A percentile compares a stretch with the other conserved stretches of the same genome.
Conservation (phyloP, 2,797 vertebrate genomes). For the Rachycentron canadum region DNA sequence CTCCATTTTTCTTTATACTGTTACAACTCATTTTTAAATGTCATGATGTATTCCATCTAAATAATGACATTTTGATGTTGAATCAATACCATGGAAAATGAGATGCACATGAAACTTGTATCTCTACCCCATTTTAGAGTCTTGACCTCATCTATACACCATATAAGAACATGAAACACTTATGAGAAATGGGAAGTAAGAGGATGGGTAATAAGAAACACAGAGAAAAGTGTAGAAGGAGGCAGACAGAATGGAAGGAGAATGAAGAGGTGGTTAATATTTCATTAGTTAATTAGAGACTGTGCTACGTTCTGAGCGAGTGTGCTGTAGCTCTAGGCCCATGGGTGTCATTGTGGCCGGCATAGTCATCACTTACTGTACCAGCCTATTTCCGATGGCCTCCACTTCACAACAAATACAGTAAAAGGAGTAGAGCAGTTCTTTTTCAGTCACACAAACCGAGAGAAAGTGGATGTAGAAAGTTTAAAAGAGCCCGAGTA, state of each 20-base stretch:
- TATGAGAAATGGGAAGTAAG: constrained; percentile 64
- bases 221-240: constrained; percentile 56
- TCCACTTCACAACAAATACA: constrained; percentile 69
- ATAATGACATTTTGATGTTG: constrained; percentile 18
- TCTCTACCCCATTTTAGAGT: constrained; percentile 16
- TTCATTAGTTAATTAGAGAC: constrained; percentile 86
- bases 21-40: constrained; percentile 22
- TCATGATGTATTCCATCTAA: constrained; percentile 19
- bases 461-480: not conserved
- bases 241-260: constrained; percentile 73
- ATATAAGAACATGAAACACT: constrained; percentile 40
- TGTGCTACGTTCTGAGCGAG: constrained; percentile 74
- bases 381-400: constrained; percentile 70
- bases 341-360: constrained; percentile 77
- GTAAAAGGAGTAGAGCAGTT: constrained; percentile 25
- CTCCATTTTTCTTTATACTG: constrained; percentile 7
- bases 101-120: constrained; percentile 11
- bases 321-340: constrained; percentile 81
- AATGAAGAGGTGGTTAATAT: constrained; percentile 85
- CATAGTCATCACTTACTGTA: constrained; percentile 83
- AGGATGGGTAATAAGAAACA: constrained; percentile 72
- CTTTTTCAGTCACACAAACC: constrained; percentile 11
- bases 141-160: constrained; percentile 41
- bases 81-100: constrained; percentile 40
- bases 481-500: not conserved